Percentiles rank a stretch among this genome's conserved stretches.
phyloP scores from a whole-genome alignment of 2,113 vertebrate species.

The Pachyramphus minor region DNA sequence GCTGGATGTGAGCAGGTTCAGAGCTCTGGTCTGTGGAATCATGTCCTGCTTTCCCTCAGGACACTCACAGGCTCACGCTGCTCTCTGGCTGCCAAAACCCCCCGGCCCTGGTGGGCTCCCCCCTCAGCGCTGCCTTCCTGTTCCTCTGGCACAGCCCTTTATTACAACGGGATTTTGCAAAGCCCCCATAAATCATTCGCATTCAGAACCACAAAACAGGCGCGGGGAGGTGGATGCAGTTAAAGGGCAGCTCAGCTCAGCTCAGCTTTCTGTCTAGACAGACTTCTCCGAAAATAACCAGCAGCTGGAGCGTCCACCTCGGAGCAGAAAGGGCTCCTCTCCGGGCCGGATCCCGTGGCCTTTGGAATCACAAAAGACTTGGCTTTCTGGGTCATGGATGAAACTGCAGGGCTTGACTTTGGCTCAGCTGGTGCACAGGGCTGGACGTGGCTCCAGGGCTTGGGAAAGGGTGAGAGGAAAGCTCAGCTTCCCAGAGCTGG shows the following conservation, averaged over 20 bases:
- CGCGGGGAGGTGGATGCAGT: slow-evolving; percentile 4
- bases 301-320: not conserved
- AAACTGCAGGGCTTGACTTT: not conserved
- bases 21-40: not conserved
- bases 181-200: not conserved
- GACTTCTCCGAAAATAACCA: not conserved
- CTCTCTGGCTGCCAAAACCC: not conserved
- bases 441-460: not conserved
- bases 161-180: not conserved
- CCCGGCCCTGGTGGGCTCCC: not conserved
- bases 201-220: not conserved
- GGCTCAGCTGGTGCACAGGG: accelerated
- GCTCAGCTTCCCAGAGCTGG: not conserved
- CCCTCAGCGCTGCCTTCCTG: not conserved
- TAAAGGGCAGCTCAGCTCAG: slow-evolving; percentile 21
- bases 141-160: not conserved
- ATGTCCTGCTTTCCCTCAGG: not conserved
- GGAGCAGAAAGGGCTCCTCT: not conserved
- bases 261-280: slow-evolving; percentile 38
- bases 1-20: not conserved
- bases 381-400: not conserved
- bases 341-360: accelerated
- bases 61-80: not conserved
- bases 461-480: not conserved
- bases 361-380: not conserved